Evolutionary conservation across 1,140 invertebrate species (phyloP), one percentile per base, ranked within the genome.

Genomic region (Pseudomyrmex gracilis): DNA sequence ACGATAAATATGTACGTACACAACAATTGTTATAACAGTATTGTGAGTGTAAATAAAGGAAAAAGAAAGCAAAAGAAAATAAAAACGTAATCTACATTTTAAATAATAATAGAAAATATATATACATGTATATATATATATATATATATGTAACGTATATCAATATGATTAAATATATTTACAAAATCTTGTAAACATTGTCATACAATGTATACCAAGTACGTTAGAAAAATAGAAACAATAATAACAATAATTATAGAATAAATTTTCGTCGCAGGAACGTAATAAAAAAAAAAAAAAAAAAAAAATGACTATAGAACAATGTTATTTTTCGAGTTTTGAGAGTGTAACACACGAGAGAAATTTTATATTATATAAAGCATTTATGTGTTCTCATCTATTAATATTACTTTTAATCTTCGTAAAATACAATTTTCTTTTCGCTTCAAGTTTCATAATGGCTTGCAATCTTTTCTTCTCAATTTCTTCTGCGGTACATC

Each of bases 391-490:
- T 5, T 71, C 74, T 89, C 82, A 91, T 67, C 90, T 92, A 20
- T 71, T 80, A 5, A 80, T 60, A 1, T 60, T 80, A 60, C 60
- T 71, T 9, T 15, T 17, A 55, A 49, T 61, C 12, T 64, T 47
- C 15, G n/a, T 9, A 9, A 2, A 60, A 34, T 60, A 24, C 4
- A 85, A 17, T 73, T 85, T 92, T 53, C 78, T 83, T 51, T 91
- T 93, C 43, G 87, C 90, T 61, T 92, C 90, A 15, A 93, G 85
- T 77, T 77, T 92, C 87, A 91, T 89, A 15, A 90, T 84, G 9
- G 93, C 93, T 66, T 94, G 92, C n/a, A 87, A 22, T 22, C 93
- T 83, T 55, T 94, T 94, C 58, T 70, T 91, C 71, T 93, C 93
- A 22, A 94, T 94, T 84, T 93, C 93, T 73, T 91, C 89, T 1